Evolutionary conservation across 2,797 vertebrate species (phyloP).

Genomic region (Mastacembelus armatus): DNA sequence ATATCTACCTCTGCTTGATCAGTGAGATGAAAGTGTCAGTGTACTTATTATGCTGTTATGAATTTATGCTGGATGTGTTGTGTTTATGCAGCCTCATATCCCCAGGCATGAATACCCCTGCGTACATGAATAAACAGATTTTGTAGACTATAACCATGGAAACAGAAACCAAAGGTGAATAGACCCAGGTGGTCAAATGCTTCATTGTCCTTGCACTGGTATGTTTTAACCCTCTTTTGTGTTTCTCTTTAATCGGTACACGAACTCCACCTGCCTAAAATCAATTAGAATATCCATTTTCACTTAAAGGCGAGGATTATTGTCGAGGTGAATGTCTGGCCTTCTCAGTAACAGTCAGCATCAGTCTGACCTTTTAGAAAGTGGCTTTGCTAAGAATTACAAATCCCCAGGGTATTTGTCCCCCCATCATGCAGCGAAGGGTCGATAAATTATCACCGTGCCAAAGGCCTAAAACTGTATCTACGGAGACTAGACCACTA

Average conservation of each 20-base stretch:
- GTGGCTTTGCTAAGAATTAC: conserved; percentile 64
- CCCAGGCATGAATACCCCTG: conserved; percentile 44
- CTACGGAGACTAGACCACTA: conserved; percentile 62
- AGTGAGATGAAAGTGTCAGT: neutral
- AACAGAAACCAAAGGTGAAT: conserved; percentile 61
- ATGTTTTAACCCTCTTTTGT: conserved; percentile 27
- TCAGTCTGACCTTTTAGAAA: conserved; percentile 65
- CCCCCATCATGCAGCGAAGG: conserved; percentile 49
- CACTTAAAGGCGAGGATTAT: conserved; percentile 17
- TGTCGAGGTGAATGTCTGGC: conserved; percentile 21
- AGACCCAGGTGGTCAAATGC: conserved; percentile 52
- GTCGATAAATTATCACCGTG: conserved; percentile 69
- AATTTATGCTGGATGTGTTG: conserved; percentile 32
- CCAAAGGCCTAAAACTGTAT: conserved; percentile 67
- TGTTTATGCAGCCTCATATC: conserved; percentile 59
- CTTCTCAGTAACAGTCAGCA: conserved; percentile 38
- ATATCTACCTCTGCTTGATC: conserved; percentile 17
- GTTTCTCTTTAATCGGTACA: conserved; percentile 21
- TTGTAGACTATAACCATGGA: conserved; percentile 64
- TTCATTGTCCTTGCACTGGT: conserved; percentile 19
- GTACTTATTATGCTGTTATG: conserved; percentile 20
- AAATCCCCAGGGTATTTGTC: conserved; percentile 59
- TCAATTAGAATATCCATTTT: conserved; percentile 36
- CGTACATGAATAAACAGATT: conserved; percentile 61
- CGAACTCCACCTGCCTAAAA: conserved; percentile 38